Conservation (phyloP, 2,113 vertebrate species). For the Sebastes fasciatus region DNA sequence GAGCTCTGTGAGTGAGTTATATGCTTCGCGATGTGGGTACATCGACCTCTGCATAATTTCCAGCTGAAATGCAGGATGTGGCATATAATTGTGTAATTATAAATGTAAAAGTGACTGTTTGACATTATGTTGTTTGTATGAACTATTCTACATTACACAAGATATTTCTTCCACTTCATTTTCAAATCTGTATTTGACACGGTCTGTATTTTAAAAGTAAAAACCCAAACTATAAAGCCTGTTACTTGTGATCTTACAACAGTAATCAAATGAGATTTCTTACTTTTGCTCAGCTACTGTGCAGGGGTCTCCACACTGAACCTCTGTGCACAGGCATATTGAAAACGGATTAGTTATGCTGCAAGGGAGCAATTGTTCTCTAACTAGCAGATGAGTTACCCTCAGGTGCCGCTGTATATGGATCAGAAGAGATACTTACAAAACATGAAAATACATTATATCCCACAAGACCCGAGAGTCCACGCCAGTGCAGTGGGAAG, state of each 20-base stretch:
- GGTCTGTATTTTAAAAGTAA: constrained; percentile 42
- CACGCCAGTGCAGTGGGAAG: constrained; percentile 1
- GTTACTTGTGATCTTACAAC: constrained; percentile 9
- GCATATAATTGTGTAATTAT: constrained; percentile 44
- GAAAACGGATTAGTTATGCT: neutral
- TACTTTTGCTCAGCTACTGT: neutral
- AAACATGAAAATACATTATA: neutral
- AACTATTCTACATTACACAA: constrained; percentile 35
- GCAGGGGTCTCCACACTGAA: neutral
- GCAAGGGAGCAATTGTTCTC: neutral
- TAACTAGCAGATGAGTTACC: neutral
- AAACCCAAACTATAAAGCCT: neutral
- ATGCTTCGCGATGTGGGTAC: neutral
- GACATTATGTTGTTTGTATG: constrained; percentile 12
- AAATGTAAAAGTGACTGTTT: constrained; percentile 34
- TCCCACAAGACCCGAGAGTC: neutral
- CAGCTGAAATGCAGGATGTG: constrained; percentile 27
- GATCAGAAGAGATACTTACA: neutral
- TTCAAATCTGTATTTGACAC: constrained; percentile 38
- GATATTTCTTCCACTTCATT: constrained; percentile 30
- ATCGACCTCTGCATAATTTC: constrained; percentile 20
- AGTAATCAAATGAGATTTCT: neutral
- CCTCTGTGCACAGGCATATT: neutral
- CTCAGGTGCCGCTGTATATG: neutral
- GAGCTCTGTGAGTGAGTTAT: neutral